Evolutionary conservation across 1,140 invertebrate genomes (phyloP).

Genomic region (Meloidogyne floridensis): DNA sequence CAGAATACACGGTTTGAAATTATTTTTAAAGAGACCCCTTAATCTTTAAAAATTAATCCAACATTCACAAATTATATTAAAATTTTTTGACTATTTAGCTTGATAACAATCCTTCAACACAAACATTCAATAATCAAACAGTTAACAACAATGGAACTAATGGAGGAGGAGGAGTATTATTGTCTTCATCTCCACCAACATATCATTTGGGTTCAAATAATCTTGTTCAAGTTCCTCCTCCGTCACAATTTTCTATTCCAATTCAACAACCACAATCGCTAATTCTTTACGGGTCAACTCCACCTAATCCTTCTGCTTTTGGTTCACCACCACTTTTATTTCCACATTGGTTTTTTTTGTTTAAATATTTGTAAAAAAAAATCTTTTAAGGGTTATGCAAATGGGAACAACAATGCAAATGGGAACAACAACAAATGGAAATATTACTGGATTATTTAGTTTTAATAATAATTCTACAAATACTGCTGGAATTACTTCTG

Average conservation of each 20-base stretch:
- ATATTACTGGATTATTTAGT: constrained; percentile 4
- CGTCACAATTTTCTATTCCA: constrained; percentile 14
- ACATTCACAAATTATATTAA: too few relatives aligned
- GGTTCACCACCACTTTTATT: constrained; percentile 23
- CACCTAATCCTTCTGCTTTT: constrained; percentile 20
- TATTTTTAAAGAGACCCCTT: too few relatives aligned
- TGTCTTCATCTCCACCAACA: constrained; percentile 26
- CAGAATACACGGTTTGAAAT: not conserved
- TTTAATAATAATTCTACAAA: constrained; percentile 2
- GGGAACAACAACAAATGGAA: not conserved
- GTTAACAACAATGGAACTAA: not conserved
- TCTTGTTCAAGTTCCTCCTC: constrained; percentile 3
- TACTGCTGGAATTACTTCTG: not conserved
- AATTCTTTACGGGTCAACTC: constrained; percentile 24
- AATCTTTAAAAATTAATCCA: too few relatives aligned
- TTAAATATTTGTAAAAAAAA: not conserved
- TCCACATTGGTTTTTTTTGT: constrained; percentile 22
- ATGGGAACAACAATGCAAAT: not conserved
- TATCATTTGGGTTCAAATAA: constrained; percentile 21
- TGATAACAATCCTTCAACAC: not conserved
- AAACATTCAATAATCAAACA: not conserved
- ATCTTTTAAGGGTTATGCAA: constrained; percentile 14
- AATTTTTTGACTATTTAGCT: not conserved
- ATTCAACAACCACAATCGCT: constrained; percentile 22
- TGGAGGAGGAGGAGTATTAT: not conserved